Evolutionary conservation across 2,888 invertebrate genomes (phyloP), one percentile per base, ranked within the genome.

Genomic region (Epistrophe grossulariae): DNA sequence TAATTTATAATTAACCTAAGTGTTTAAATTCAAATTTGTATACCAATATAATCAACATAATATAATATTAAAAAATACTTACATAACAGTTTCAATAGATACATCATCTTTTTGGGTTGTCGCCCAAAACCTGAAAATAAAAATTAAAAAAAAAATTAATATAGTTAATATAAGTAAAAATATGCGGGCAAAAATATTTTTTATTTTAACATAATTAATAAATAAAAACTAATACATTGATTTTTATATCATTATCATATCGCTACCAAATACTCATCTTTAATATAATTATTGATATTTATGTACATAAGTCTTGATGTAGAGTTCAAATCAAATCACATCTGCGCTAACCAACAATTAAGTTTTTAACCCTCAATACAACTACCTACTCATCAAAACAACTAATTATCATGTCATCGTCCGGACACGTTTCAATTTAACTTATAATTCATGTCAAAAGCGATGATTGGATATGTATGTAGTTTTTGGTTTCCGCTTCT

Each of bases 61-160:
- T n/a, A n/a, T n/a, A n/a, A n/a, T n/a, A n/a, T n/a, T n/a, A n/a
- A 8, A 35, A 35, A 35, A 31, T 73, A 83, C 83, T 83, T 17
- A 83, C 83, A 19, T 48, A 73, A 52, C 13, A 78, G 7, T 38
- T 79, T 78, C 9, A 68, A 62, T 45, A 72, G 73, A 78, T 78
- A 52, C 73, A 66, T 78, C 78, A 59, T 79, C 40, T 38, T 79
- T 10, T 24, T 19, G 55, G 43, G 2, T 45, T 24, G 45, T 45
- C 48, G 40, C 45, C 60, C 52, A 60, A 66, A 68, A 62, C 31
- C 83, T 83, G 73, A 52, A 83, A 78, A 15, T 4, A 28, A 24
- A 1, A 52, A 52, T 15, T 28, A 17, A 38, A 76, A 74, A 28
- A 71, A 24, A 24, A 50, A 48, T 24, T 24, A 7, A 17, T 40